Evolutionary conservation across 2,797 vertebrate genomes (phyloP), one percentile per base, ranked within the genome.

Genomic region (Myotis vivesi): DNA sequence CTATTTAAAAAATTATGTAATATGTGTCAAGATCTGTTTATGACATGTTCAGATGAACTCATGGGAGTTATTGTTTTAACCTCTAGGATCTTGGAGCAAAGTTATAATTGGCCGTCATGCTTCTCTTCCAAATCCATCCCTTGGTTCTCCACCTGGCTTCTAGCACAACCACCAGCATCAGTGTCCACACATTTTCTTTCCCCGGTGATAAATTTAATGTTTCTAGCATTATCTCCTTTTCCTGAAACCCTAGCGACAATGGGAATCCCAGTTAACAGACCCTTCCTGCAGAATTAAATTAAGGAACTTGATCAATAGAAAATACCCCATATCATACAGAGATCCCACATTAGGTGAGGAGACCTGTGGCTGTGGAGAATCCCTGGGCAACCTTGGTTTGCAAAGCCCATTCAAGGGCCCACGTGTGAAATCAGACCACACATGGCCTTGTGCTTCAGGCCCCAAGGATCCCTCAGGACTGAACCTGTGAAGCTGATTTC

Each of bases 381-480:
- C 49, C 44, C 66, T 11, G 30, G 72, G 20, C 49, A 95, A 22
- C 73, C n/a, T 19, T 73, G 66, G 33, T 41, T 80, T 62, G 23
- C 49, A 46, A 13, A 51, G 20, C 9, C 25, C 49, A 6, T 28
- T 44, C 13, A 2, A 68, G 4, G 20, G 44, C 23, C 46, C 71
- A 20, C 1, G 0, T 38, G 28, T 69, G 51, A 80, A 36, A 53
- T 19, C 11, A 20, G 36, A 36, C 59, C 3, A 41, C 6, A 22
- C 5, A 19, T 12, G 5, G 36, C 55, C 30, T 55, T 85, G 30
- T 41, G 25, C 41, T 64, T 49, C 79, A 57, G 3, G 5, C 3
- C 11, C 12, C 2, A 12, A 1, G 3, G 2, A 64, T 41, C 1
- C 64, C 46, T 66, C 59, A 0, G 20, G 28, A 19, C 20, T 4